These are phyloP conservation scores for Subacronicta megacephala DNA, from an alignment of 2,888 invertebrate genomes.

Conservation along the genomic window DNA sequence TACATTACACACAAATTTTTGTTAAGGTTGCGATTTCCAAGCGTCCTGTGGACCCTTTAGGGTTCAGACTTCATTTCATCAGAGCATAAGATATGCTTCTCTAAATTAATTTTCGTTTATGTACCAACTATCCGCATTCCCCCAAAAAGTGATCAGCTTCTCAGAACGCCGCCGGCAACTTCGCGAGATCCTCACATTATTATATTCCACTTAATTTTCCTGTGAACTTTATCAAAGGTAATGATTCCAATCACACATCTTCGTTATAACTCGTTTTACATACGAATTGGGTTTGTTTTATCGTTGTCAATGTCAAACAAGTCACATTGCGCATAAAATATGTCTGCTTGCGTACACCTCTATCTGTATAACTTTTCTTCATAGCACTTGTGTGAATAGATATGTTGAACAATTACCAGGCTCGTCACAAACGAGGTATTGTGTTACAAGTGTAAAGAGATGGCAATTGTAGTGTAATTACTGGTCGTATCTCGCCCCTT, in stretches of 20 bases:
- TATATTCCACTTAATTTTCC: constrained; percentile 8
- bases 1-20: no score
- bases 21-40: no score
- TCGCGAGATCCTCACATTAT: no score
- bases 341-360: constrained; percentile 7
- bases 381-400: constrained; percentile 37
- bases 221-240: no score
- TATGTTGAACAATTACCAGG: constrained; percentile 42
- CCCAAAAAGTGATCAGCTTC: no score
- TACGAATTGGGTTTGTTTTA: constrained; percentile 37
- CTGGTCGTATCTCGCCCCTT: constrained; percentile 47
- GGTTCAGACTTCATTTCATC: no score
- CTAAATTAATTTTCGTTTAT: no score
- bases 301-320: constrained; percentile 40
- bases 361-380: constrained; percentile 15
- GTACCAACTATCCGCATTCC: no score
- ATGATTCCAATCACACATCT: constrained; percentile 1
- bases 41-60: no score
- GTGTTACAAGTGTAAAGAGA: constrained; percentile 53
- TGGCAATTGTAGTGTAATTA: constrained; percentile 60
- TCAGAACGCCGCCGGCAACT: no score
- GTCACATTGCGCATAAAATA: constrained; percentile 30
- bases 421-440: constrained; percentile 47
- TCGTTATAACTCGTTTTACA: constrained; percentile 7
- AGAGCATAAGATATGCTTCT: no score